Base-by-base conservation (phyloP, 1,140 invertebrate species). In the Berghia stephanieae region DNA sequence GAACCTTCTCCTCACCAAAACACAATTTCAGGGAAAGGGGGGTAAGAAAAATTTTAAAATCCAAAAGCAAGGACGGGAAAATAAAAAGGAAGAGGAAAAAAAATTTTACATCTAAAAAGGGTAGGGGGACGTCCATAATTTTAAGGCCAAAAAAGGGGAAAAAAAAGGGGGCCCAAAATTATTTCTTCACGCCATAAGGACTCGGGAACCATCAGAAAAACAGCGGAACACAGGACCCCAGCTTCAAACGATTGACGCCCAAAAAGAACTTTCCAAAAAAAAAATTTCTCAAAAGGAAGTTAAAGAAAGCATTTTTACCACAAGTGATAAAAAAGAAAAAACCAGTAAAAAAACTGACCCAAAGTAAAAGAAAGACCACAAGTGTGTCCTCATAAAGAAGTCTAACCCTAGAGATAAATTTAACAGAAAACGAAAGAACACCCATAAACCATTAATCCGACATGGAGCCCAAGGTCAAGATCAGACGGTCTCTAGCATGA, bases 401-500 rank as follows among this genome's bases (percentile, higher is more conserved):
- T 4, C 24, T n/a, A n/a, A n/a, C 6, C 43, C 13, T 40, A 42
- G 46, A 10, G 18, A 3, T 38, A 18, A 75, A 57, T n/a, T 44
- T 75, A 75, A 27, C 72, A 52, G 1, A 42, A 57, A 1, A 24
- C 24, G 16, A 27, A 75, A 46, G 42, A 46, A 3, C 2, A 3
- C 24, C 6, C 43, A n/a, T 40, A 42, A 36, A 10, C 34, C 1
- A 55, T 16, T n/a, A n/a, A 52, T 31, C 78, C 68, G 24, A 43
- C 27, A 10, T 10, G 27, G 21, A 42, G 79, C 8, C 44, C 75
- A 52, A 52, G 79, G 0, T 80, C 79, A 38, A 44, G 72, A 42
- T 34, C 49, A 80, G 49, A 82, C 84, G 42, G 75, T 85, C 46
- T 74, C 80, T 21, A 86, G 86, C 79, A 82, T 80, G 57, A 81